Base-by-base conservation (phyloP, 2,797 vertebrate species). In the Platalea minor region DNA sequence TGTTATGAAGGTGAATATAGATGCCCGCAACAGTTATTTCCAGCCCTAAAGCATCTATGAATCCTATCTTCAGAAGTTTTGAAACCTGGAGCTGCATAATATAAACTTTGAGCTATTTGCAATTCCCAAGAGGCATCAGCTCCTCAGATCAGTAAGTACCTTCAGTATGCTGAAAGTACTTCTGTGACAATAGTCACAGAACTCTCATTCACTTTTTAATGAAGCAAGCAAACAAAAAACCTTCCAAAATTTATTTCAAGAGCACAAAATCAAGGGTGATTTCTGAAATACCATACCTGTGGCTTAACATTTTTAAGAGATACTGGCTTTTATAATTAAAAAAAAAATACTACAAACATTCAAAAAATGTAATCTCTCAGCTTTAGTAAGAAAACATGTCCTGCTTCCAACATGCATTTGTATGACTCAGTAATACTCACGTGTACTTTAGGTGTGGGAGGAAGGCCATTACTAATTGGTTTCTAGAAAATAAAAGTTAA, bases 401-500 rank as follows among this genome's bases (percentile, higher is more conserved):
- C 64, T 77, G 45, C 53, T 82, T 86, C 63, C 43, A 85, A 41
- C 46, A 60, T 29, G 37, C 43, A 39, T 53, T 78, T 85, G 51
- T 25, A 72, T 86, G 95, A 82, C 24, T 89, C 54, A 50, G 45
- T 82, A 94, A 92, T 97, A 99, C 99, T 99, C 97, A 99, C 99
- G 61, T 99, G 99, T 43, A 99, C 99, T 99, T 99, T 99, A 89
- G 99, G 99, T 81, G 99, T 99, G 43, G 99, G 99, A 54, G 99
- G 99, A 89, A 99, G 99, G 85, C 99, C 99, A 15, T 99, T 99
- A 94, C 99, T 99, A 97, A 99, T 98, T 33, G 99, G 99, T 98
- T 99, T 99, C 99, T 99, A 92, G 84, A 94, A 97, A 97, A 97
- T 68, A 94, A 95, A 97, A 80, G 70, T 65, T 69, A 4, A 41